These are phyloP conservation scores for Synanthedon vespiformis DNA, from an alignment of 2,888 invertebrate genomes.

Conservation along the genomic window DNA sequence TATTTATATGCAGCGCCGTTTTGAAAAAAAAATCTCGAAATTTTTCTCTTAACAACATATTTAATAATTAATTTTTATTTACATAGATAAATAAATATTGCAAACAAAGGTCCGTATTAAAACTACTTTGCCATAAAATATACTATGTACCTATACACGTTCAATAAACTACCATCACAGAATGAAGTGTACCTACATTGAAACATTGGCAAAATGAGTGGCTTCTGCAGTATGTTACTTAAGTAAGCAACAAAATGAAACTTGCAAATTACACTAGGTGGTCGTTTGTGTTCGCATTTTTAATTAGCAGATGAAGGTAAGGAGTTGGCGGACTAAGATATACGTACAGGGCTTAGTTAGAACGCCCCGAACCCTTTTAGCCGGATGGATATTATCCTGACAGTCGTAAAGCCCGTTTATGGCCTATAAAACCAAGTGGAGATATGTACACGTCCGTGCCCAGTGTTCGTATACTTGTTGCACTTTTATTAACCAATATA, in stretches of 20 bases:
- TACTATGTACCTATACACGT: no score
- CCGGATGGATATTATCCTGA: conserved; percentile 63
- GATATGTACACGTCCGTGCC: conserved; percentile 41
- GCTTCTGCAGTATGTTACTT: neutral
- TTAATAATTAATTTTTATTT: no score
- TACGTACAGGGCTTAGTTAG: conserved; percentile 21
- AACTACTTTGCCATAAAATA: no score
- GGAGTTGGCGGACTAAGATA: conserved; percentile 3
- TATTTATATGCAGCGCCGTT: no score
- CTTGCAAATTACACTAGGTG: conserved; percentile 8
- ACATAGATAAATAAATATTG: no score
- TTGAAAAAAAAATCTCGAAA: no score
- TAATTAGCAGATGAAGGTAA: conserved; percentile 37
- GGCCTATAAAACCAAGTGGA: conserved; percentile 64
- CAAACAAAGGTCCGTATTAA: no score
- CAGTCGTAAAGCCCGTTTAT: conserved; percentile 59
- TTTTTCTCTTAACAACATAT: no score
- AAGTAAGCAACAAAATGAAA: neutral
- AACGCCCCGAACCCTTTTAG: conserved; percentile 60
- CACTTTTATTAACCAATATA: conserved; percentile 67
- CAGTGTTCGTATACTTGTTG: conserved; percentile 63
- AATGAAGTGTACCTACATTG: no score
- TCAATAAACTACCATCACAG: no score
- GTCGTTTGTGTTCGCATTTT: conserved; percentile 24
- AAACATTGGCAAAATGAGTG: neutral